A percentile compares a stretch with the other conserved stretches of the same genome.
Evolutionary conservation across 2,113 vertebrate species (phyloP).

Genomic region (Mixornis gularis): DNA sequence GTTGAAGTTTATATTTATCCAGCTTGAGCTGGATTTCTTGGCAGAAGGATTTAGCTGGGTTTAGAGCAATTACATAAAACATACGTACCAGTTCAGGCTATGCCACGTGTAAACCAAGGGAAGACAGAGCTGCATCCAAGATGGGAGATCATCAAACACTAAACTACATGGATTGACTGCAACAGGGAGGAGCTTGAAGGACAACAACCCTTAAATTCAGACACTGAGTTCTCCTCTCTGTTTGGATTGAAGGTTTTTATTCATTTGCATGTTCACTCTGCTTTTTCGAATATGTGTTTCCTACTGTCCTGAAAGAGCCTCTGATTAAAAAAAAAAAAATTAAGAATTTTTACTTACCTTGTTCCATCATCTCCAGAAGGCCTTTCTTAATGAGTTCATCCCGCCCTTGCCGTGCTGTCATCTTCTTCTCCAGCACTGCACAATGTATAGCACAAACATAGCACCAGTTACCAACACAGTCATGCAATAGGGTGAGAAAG

Average conservation of each 20-base stretch:
- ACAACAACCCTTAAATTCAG: not conserved
- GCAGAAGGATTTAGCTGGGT: not conserved
- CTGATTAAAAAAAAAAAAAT: not conserved
- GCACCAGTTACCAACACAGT: constrained; percentile 10
- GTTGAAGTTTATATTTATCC: not conserved
- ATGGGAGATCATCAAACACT: not conserved
- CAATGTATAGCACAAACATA: constrained; percentile 1
- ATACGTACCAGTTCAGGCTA: not conserved
- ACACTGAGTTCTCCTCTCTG: not conserved
- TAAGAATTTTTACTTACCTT: constrained; percentile 70
- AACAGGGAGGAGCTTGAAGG: not conserved
- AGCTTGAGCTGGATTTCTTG: constrained; percentile 5
- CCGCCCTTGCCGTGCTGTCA: constrained; percentile 75
- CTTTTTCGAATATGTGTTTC: not conserved
- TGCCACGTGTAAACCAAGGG: not conserved
- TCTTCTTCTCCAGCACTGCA: constrained; percentile 87
- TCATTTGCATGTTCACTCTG: not conserved
- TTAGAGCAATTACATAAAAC: not conserved
- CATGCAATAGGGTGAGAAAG: not conserved
- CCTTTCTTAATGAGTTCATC: constrained; percentile 85
- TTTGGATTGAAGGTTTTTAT: not conserved
- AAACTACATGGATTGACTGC: not conserved
- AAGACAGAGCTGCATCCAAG: not conserved
- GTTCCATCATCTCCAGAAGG: constrained; percentile 80
- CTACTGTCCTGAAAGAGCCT: not conserved